Evolutionary conservation across 2,113 vertebrate genomes (phyloP).

Genomic region (Genyomyrus donnyi): DNA sequence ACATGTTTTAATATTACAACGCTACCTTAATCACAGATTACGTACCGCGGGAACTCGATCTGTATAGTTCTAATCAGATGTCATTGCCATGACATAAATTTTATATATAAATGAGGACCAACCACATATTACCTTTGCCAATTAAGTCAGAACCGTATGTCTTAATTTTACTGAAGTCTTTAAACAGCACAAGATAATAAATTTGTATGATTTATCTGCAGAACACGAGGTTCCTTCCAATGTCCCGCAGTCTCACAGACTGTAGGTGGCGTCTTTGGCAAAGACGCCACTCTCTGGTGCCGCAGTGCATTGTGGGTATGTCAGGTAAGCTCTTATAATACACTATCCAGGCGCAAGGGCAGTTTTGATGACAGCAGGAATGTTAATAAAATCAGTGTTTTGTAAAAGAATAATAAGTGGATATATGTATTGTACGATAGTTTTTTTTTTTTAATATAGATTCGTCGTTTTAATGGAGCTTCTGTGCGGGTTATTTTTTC

Average conservation of each 20-base stretch:
- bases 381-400: neutral
- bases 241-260: neutral
- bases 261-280: conserved; percentile 27
- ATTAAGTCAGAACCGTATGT: neutral
- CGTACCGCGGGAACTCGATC: neutral
- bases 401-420: neutral
- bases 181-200: neutral
- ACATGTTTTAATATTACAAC: neutral
- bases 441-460: neutral
- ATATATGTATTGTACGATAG: neutral
- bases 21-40: neutral
- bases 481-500: neutral
- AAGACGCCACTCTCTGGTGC: conserved; percentile 17
- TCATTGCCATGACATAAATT: neutral
- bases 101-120: neutral
- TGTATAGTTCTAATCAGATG: neutral
- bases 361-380: conserved; percentile 43
- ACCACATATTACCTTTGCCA: neutral
- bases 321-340: conserved; percentile 51
- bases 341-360: conserved; percentile 22
- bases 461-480: neutral
- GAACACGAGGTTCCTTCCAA: neutral
- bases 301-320: conserved; percentile 54
- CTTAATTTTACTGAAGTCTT: neutral
- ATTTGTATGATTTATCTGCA: neutral